Conservation (phyloP, 2,113 vertebrate species). For the Octodon degus region DNA sequence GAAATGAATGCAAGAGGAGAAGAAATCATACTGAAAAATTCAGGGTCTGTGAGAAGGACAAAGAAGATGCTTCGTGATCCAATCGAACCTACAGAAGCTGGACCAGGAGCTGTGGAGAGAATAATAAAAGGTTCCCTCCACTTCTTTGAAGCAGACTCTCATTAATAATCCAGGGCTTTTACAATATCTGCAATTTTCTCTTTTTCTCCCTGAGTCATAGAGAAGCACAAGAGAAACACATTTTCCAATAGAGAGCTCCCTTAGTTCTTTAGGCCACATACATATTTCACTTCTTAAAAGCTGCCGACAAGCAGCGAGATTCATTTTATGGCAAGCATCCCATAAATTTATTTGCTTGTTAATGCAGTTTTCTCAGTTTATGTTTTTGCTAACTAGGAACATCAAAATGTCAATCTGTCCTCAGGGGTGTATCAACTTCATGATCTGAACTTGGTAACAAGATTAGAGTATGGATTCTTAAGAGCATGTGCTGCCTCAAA, state of each 20-base stretch:
- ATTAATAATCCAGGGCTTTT: slow-evolving; percentile 17
- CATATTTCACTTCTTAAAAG: slow-evolving; percentile 73
- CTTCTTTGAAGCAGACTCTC: not conserved
- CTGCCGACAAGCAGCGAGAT: not conserved
- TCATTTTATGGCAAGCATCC: slow-evolving; percentile 67
- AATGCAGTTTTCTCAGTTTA: slow-evolving; percentile 81
- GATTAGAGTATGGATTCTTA: slow-evolving; percentile 69
- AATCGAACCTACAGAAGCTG: not conserved
- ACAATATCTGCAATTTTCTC: not conserved
- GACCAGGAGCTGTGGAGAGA: not conserved
- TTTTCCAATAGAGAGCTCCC: slow-evolving; percentile 27
- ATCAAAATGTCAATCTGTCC: slow-evolving; percentile 87
- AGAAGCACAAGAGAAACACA: not conserved
- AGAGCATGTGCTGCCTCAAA: not conserved
- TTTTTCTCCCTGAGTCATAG: not conserved
- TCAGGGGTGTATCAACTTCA: slow-evolving; percentile 83
- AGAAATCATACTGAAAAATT: not conserved
- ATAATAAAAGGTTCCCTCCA: not conserved
- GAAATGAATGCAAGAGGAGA: not conserved
- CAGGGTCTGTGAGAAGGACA: not conserved
- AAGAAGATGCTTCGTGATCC: not conserved
- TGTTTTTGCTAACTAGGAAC: slow-evolving; percentile 85
- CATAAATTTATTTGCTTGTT: slow-evolving; percentile 84
- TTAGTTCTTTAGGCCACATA: not conserved
- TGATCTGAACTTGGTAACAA: slow-evolving; percentile 68